Evolutionary conservation across 2,113 vertebrate genomes (phyloP).

Genomic region (Ceyx margarethae): DNA sequence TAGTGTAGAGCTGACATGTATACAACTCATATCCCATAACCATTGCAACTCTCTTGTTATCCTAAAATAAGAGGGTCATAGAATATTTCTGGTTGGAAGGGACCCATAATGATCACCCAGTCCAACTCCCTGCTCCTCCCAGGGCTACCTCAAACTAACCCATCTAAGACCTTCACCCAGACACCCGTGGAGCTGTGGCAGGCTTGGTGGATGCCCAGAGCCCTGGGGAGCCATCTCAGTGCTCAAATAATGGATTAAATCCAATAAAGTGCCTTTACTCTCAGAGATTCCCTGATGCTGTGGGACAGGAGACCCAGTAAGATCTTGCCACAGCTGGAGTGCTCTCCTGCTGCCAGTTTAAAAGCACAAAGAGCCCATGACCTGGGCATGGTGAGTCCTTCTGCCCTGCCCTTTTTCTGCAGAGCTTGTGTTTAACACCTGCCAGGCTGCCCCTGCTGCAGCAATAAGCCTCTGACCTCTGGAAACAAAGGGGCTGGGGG

Average conservation of each 20-base stretch:
- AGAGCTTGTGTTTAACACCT: neutral
- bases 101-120: neutral
- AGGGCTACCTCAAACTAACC: neutral
- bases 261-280: neutral
- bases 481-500: neutral
- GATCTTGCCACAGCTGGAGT: neutral
- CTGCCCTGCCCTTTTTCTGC: neutral
- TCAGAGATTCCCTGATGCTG: neutral
- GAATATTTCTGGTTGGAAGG: neutral
- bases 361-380: neutral
- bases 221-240: neutral
- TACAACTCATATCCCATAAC: neutral
- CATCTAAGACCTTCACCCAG: neutral
- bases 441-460: neutral
- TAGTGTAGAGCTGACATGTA: neutral
- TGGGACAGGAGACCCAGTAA: neutral
- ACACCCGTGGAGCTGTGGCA: neutral
- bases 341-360: neutral
- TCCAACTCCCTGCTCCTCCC: neutral
- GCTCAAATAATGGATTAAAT: too few species aligned
- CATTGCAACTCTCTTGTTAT: neutral
- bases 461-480: neutral
- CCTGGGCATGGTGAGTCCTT: neutral
- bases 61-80: neutral
- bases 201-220: too few species aligned